Conservation (phyloP, 2,888 invertebrate species). For the Latheticus oryzae region DNA sequence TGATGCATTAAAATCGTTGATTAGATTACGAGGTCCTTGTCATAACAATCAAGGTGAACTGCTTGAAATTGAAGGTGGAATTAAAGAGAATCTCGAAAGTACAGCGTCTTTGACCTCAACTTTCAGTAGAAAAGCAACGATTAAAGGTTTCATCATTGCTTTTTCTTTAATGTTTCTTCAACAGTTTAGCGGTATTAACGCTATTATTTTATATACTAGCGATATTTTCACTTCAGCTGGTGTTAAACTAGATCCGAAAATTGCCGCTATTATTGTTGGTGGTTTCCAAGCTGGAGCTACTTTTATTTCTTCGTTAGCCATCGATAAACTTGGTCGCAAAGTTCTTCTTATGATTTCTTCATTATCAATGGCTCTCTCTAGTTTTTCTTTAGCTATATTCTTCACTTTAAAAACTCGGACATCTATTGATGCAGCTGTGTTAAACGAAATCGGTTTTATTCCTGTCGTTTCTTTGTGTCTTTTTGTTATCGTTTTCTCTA, state of each 20-base stretch:
- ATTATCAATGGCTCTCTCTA: constrained; percentile 76
- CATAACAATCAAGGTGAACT: constrained; percentile 78
- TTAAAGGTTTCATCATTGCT: constrained; percentile 76
- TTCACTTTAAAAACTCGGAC: constrained; percentile 69
- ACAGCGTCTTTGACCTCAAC: constrained; percentile 48
- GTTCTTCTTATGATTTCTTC: constrained; percentile 80
- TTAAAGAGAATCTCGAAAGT: constrained; percentile 51
- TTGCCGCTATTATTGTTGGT: constrained; percentile 85
- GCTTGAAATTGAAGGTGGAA: constrained; percentile 65
- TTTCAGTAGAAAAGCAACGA: constrained; percentile 46
- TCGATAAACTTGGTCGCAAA: constrained; percentile 85
- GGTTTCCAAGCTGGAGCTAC: constrained; percentile 84
- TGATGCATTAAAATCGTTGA: constrained; percentile 76
- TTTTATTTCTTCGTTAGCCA: constrained; percentile 78
- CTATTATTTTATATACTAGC: constrained; percentile 83
- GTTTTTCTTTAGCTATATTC: constrained; percentile 77
- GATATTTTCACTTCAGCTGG: constrained; percentile 79
- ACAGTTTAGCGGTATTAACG: constrained; percentile 86
- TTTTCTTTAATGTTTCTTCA: constrained; percentile 90
- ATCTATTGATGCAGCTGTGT: constrained; percentile 62
- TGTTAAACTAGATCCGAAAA: constrained; percentile 69
- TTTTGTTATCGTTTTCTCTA: constrained; percentile 83
- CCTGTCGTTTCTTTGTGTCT: constrained; percentile 80
- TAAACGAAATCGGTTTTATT: constrained; percentile 75
- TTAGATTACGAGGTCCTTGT: constrained; percentile 77